phyloP scores from a whole-genome alignment of 2,797 vertebrate species.

The Sebastes itinus region DNA sequence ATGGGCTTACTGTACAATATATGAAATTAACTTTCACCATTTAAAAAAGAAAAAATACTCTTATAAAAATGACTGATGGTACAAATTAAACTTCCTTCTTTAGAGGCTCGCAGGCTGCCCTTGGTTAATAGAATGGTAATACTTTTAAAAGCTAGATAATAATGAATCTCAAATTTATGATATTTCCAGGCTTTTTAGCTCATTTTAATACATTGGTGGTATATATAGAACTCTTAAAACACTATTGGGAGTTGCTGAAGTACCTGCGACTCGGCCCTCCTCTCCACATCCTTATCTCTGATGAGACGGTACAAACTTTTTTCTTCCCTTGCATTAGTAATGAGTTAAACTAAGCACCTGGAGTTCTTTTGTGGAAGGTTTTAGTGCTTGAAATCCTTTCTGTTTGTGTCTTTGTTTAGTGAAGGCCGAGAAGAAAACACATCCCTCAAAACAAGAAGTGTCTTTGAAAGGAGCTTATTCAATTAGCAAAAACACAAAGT shows the following conservation, averaged over 20 bases:
- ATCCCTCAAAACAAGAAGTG: background rate
- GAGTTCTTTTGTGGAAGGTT: too few relatives aligned
- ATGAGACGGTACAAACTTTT: background rate
- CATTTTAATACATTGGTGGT: background rate
- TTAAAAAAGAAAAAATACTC: background rate
- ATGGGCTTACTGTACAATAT: background rate
- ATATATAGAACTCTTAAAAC: background rate
- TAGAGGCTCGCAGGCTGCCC: background rate
- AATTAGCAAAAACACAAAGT: constrained; percentile 1
- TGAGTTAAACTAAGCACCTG: background rate
- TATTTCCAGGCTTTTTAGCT: background rate
- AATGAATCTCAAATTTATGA: constrained; percentile 12
- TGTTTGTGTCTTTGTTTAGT: background rate
- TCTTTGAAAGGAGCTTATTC: background rate
- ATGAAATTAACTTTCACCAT: constrained; percentile 35
- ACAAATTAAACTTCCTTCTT: constrained; percentile 49
- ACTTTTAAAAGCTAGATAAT: constrained; percentile 10
- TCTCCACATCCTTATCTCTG: background rate
- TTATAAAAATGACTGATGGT: constrained; percentile 24
- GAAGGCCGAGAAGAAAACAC: background rate
- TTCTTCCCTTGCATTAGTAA: too few relatives aligned
- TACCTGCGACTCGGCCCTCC: background rate
- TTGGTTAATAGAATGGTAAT: constrained; percentile 43
- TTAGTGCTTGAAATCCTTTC: background rate
- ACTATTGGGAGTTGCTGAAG: background rate